Evolutionary conservation across 2,888 invertebrate species (phyloP), one percentile per base, ranked within the genome.

Genomic region (Meghimatium bilineatum): DNA sequence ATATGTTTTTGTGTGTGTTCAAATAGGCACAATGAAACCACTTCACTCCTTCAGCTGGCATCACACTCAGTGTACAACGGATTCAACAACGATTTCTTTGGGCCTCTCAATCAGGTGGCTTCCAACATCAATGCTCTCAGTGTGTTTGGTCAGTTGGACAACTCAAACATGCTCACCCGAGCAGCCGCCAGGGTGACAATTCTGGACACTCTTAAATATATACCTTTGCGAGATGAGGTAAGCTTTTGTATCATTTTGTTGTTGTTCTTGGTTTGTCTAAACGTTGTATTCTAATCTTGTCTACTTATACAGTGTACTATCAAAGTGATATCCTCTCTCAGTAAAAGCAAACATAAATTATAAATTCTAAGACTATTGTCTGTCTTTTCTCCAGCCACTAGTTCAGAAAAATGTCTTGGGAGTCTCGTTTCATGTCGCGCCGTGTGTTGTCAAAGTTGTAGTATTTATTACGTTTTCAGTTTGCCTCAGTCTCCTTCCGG

Each of bases 221-320:
- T 82, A 26, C 76, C 82, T 8, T n/a, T 82, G n/a, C 82, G 82
- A 14, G 67, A 82, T 76, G 82, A 82, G 82, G 82, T 82, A 67
- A 76, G 82, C 32, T 2, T 44, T 8, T 56, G 71, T 72, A 5
- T 12, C 5, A 44, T 8, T 44, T 44, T 44, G 44, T 44, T 44
- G 5, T 44, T 44, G 44, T 44, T 44, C 5, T 44, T 44, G 44
- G 44, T 44, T 12, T 44, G 44, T 44, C 12, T 44, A 44, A 44
- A 12, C 12, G 5, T 44, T 44, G 44, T 44, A 5, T 44, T 44
- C 44, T 44, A 44, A 5, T 12, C 5, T 44, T 44, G 44, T 12
- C 44, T 5, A n/a, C n/a, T n/a, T n/a, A n/a, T n/a, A n/a, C n/a
- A n/a, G n/a, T n/a, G n/a, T n/a, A n/a, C n/a, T n/a, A n/a, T n/a